Evolutionary conservation across 2,797 vertebrate genomes (phyloP), one percentile per base, ranked within the genome.

Genomic region (Periparus ater): DNA sequence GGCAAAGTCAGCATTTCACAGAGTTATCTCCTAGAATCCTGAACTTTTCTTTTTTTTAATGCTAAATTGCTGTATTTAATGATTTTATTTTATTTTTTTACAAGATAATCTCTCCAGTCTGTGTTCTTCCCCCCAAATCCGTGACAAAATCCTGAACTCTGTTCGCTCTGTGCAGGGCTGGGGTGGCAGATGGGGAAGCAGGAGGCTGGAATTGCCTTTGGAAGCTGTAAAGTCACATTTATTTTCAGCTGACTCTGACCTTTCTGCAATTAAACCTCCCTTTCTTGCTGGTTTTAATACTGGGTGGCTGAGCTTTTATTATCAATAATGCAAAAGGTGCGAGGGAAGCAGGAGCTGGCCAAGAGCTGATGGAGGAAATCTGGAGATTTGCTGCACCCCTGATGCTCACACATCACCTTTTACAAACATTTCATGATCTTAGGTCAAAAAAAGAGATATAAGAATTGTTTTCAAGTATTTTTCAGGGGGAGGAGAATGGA

Each of bases 311-410:
- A 85, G 84, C 87, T 95, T 93, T 94, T 80, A 36, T 77, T 74
- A 89, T 96, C 82, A 92, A 96, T 88, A 93, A 94, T 81, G 87
- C 76, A 85, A 68, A 62, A 88, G 80, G 57, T 63, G 82, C 3
- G 32, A 93, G 74, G 25, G 42, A 60, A 92, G 74, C 93, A 88
- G 91, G 71, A 86, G 53, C 54, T 51, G 13, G 42, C 70, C 73
- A 75, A n/a, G 79, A 76, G 91, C 71, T 91, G 81, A 61, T 21
- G 6, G 53, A 78, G 63, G 50, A 63, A 74, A 85, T 50, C 36
- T 74, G 85, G 44, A 66, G 76, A 38, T 86, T 54, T 80, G 20
- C 54, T 61, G 27, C 60, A 22, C 32, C 50, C 61, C 53, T 21
- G 76, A n/a, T 17, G 18, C 54, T 65, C 50, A 30, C 11, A 1